phyloP scores from a whole-genome alignment of 2,888 invertebrate species.

The Melanostoma mellinum region DNA sequence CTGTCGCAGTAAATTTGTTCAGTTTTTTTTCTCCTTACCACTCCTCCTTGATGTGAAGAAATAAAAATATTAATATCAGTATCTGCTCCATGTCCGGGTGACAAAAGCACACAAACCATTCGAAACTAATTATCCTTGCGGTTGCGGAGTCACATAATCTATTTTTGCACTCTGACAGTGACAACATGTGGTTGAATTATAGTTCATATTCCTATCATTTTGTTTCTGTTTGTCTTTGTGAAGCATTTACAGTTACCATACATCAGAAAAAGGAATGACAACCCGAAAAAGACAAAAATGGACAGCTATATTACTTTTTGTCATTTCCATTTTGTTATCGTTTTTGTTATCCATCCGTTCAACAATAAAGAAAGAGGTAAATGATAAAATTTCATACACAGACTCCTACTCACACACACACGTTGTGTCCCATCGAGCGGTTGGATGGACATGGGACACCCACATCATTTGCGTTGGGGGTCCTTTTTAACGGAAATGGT shows the following conservation, averaged over 20 bases:
- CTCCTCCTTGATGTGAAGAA: conserved; percentile 14
- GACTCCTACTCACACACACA: too few species aligned
- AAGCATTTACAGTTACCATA: background rate
- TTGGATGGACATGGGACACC: background rate
- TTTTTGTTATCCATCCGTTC: conserved; percentile 2
- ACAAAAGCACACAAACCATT: conserved; percentile 66
- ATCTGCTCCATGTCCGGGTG: conserved; percentile 54
- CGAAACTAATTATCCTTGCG: conserved; percentile 64
- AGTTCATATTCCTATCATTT: conserved; percentile 26
- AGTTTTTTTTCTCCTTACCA: background rate
- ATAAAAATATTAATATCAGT: conserved; percentile 67
- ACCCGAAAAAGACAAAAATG: conserved; percentile 15
- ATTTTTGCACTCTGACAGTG: conserved; percentile 37
- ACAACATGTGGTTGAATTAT: conserved; percentile 43
- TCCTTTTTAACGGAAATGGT: conserved; percentile 24
- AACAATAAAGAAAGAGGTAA: conserved; percentile 18
- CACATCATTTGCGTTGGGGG: background rate
- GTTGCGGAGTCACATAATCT: conserved; percentile 38
- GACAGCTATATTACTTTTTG: conserved; percentile 50
- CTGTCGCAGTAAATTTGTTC: conserved; percentile 35
- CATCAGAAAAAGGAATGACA: conserved; percentile 17
- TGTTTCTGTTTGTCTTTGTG: conserved; percentile 23
- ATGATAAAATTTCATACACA: conserved; percentile 27
- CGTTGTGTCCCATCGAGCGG: too few species aligned
- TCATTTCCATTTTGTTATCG: conserved; percentile 38